A percentile compares a stretch with the other conserved stretches of the same genome.
phyloP scores from a whole-genome alignment of 2,888 invertebrate species.

The Xestia c-nigrum region DNA sequence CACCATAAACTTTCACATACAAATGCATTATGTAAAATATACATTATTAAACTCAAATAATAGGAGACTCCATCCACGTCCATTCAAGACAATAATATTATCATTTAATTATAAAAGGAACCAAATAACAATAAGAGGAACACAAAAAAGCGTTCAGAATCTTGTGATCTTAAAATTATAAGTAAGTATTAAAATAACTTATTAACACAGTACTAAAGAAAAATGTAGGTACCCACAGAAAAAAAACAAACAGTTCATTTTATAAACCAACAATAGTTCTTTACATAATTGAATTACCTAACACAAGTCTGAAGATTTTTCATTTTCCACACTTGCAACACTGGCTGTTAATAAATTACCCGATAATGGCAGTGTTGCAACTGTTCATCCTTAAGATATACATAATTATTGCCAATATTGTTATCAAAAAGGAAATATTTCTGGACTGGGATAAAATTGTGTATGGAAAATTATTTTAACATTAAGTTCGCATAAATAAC shows the following conservation, averaged over 20 bases:
- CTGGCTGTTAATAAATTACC: conserved; percentile 27
- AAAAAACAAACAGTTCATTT: conserved; percentile 76
- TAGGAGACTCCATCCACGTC: conserved; percentile 69
- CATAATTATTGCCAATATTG: conserved; percentile 5
- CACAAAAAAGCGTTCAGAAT: conserved; percentile 73
- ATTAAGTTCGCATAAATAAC: conserved; percentile 78
- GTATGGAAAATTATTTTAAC: conserved; percentile 55
- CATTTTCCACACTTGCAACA: conserved; percentile 39
- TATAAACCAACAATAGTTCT: conserved; percentile 65
- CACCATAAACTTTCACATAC: conserved; percentile 64
- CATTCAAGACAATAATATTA: conserved; percentile 64
- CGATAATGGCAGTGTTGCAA: conserved; percentile 38
- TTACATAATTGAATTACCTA: conserved; percentile 24
- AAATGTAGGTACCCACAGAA: conserved; percentile 62
- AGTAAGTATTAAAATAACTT: conserved; percentile 72
- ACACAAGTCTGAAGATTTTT: conserved; percentile 3
- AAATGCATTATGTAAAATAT: conserved; percentile 81
- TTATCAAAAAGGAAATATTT: background rate
- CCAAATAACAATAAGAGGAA: conserved; percentile 80
- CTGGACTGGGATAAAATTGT: conserved; percentile 36
- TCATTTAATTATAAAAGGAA: conserved; percentile 75
- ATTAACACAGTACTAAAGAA: conserved; percentile 66
- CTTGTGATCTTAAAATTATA: conserved; percentile 68
- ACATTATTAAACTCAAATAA: conserved; percentile 71
- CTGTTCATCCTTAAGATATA: background rate